Evolutionary conservation across 2,113 vertebrate species (phyloP), one percentile per base, ranked within the genome.

Genomic region (Puma concolor): DNA sequence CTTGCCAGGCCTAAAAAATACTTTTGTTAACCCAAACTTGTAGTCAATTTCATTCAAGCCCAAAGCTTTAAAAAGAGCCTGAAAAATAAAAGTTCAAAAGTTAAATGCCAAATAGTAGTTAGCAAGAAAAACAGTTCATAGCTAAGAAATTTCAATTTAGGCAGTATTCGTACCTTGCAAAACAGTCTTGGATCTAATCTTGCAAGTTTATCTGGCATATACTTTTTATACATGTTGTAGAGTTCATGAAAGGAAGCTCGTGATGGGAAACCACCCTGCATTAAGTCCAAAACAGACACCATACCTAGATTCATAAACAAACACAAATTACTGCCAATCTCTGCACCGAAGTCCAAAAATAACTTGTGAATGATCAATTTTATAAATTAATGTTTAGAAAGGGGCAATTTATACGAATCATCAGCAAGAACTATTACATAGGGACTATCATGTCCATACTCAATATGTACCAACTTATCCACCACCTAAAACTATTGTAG

Each of bases 181-280:
- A 99, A 99, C 50, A 99, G 99, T 5, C 99, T 99, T 1, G 99
- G 99, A 98, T 99, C 99, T 86, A 99, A 98, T 5, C 99, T 99
- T 79, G 99, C 99, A 86, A 99, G 98, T 94, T 99, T 99, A 72
- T 99, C 99, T 19, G 99, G 99, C 99, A 99, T 99, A 94, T 99
- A 99, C 92, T 99, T 99, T 98, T 99, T 99, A 98, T 99, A 99
- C 99, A 99, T 99, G 97, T 99, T 99, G 98, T 99, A 99, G 5
- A 99, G 99, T n/a, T 99, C 99, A 11, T 99, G 99, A 99, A 99
- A 99, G 0, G 99, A 99, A 50, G 99, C 99, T 89, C 99, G 98
- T 25, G 99, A 99, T 0, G 99, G 99, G 97, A 99, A 99, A 23
- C 99, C 99, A 14, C 99, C 99, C 98, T 99, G 99, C 99, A 99